These are phyloP conservation scores for Typhlichthys eigenmanni DNA, from an alignment of 2,797 vertebrate genomes.

Conservation along the genomic window DNA sequence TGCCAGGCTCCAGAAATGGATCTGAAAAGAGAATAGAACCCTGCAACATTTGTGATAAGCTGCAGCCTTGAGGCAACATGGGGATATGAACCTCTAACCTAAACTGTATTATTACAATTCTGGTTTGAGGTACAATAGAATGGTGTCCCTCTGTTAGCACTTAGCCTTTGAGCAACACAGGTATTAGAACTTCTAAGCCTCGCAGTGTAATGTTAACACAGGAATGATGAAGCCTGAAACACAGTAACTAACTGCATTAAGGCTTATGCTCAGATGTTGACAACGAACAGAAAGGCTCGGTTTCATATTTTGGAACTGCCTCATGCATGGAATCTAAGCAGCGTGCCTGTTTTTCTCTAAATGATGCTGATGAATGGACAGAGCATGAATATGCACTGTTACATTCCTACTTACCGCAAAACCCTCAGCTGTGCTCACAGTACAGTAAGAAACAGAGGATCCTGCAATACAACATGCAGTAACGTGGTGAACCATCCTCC, in stretches of 20 bases:
- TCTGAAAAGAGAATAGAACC: no score
- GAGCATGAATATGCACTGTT: slow-evolving; percentile 60
- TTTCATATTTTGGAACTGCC: slow-evolving; percentile 53
- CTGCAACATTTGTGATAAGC: no score
- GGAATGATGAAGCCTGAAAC: slow-evolving; percentile 21
- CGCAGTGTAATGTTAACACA: not conserved
- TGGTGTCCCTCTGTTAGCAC: not conserved
- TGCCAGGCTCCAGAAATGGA: no score
- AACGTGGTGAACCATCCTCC: slow-evolving; percentile 38
- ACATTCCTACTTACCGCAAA: slow-evolving; percentile 30
- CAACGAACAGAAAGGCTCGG: slow-evolving; percentile 36
- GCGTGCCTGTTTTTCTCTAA: slow-evolving; percentile 44
- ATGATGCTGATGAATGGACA: slow-evolving; percentile 65
- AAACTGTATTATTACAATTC: no score
- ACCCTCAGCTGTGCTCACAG: slow-evolving; percentile 29
- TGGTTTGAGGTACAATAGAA: not conserved
- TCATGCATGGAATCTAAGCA: slow-evolving; percentile 61
- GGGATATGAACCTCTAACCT: no score
- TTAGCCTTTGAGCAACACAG: slow-evolving; percentile 14
- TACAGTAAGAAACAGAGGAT: not conserved
- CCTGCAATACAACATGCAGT: slow-evolving; percentile 10
- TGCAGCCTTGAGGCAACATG: no score
- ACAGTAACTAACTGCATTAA: slow-evolving; percentile 15
- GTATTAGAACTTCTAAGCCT: slow-evolving; percentile 1
- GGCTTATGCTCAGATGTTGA: slow-evolving; percentile 31